Base-by-base conservation (phyloP, 2,888 invertebrate genomes). In the Epirrhoe tristata region DNA sequence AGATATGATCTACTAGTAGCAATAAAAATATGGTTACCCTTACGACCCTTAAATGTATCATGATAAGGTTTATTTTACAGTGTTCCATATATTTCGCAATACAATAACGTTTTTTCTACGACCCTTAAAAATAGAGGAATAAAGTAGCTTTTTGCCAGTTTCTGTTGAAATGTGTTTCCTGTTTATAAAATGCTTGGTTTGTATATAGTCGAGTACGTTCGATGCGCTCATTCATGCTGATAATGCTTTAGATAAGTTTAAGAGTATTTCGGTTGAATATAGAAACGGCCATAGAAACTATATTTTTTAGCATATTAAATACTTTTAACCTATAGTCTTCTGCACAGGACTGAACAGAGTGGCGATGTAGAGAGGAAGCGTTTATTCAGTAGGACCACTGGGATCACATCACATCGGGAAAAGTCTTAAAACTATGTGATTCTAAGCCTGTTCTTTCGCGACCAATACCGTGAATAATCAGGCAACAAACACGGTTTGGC, bases 121-220 rank as follows among this genome's bases (percentile, higher is more conserved):
- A 65, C 39, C 50, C 16, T 14, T 57, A 16, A 32, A 16, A 16
- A 36, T 14, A 52, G 5, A 24, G 6, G n/a, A 5, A 32, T 59
- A 55, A 39, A 39, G 64, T 65, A 36, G 55, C 24, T 51, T 63
- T 67, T 63, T 55, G 52, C 39, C 24, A 56, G 43, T 64, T 66
- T 12, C 55, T 7, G 57, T 52, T 52, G 51, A 53, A 64, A 54
- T 14, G 54, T 55, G 68, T 60, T 71, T 74, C 72, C 74, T 74
- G 74, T 74, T 74, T 72, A 72, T 70, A 50, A 17, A 50, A 56
- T 46, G 14, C 51, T 61, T 63, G 56, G 52, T 63, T 66, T 64
- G 67, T 46, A 59, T 65, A n/a, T 24, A 24, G 66, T 50, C 39
- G 14, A 36, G 58, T 63, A 64, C 31, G 66, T 58, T 43, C 53